Conservation (phyloP, 2,113 vertebrate genomes). For the Dasyprocta punctata region DNA sequence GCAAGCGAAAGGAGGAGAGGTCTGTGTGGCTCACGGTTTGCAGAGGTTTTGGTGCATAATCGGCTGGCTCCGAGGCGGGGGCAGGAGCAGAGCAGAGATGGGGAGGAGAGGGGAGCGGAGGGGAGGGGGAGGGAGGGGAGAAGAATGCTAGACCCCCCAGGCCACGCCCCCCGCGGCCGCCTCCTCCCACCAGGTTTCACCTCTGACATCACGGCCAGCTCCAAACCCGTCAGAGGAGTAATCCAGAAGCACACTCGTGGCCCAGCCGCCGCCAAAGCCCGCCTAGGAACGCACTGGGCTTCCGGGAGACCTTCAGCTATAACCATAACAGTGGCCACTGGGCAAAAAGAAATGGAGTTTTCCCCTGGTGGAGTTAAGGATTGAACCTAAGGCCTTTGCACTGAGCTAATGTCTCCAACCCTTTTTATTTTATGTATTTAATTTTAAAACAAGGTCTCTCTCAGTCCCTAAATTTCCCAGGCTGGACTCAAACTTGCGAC, state of each 20-base stretch:
- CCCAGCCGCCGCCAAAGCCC: neutral
- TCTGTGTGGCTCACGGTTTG: no score
- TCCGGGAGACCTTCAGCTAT: neutral
- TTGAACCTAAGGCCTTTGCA: neutral
- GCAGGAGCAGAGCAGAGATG: no score
- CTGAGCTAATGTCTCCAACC: neutral
- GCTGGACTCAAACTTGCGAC: neutral
- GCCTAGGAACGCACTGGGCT: neutral
- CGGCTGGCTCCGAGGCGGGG: no score
- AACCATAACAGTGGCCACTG: neutral
- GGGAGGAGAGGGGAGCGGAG: no score
- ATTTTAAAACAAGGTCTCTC: neutral
- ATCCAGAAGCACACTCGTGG: neutral
- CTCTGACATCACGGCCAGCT: neutral
- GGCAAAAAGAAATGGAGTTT: neutral
- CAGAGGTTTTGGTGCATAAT: no score
- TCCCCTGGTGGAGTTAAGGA: neutral
- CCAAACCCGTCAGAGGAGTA: neutral
- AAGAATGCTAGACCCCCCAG: neutral
- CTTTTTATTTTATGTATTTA: neutral
- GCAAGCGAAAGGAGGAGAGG: no score
- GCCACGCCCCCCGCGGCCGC: neutral
- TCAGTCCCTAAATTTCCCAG: neutral
- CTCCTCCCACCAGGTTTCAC: neutral
- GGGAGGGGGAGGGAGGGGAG: no score